These are phyloP conservation scores for rabbit (Oryctolagus cuniculus) DNA, from an alignment of 2,113 vertebrate genomes.

Conservation along the genomic window mOryCun1.1 NC_091434.1:54042001-54042500, in stretches of 20 bases:
- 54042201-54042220: background rate
- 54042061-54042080: no score
- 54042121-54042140: no score
- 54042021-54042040: no score
- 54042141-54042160: background rate
- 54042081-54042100: no score
- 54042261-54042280: slow-evolving; percentile 1
- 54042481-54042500: background rate
- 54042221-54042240: background rate
- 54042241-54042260: background rate
- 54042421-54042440: background rate
- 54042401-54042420: background rate
- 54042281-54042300: background rate
- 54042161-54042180: background rate
- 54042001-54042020: no score
- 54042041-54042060: no score
- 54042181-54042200: background rate
- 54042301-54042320: background rate
- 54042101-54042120: no score
- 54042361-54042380: background rate
- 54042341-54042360: background rate
- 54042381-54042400: background rate
- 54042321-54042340: background rate
- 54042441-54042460: background rate
- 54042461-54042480: background rate